phyloP scores from a whole-genome alignment of 2,888 invertebrate genomes.

The Cistogaster globosa region DNA sequence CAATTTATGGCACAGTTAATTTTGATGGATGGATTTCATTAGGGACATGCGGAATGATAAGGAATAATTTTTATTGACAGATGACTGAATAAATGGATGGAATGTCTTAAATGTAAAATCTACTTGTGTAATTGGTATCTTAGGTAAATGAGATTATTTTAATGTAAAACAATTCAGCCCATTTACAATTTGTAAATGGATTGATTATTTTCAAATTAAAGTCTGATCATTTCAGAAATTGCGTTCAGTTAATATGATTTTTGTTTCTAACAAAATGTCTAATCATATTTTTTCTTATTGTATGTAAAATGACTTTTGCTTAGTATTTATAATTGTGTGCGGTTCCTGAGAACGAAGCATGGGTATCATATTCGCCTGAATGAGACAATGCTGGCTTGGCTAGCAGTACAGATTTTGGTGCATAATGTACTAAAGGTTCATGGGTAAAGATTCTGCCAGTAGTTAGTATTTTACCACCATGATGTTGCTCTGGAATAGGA shows the following conservation, averaged over 20 bases:
- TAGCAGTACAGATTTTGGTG: conserved; percentile 51
- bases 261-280: conserved; percentile 1
- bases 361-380: conserved; percentile 73
- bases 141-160: conserved; percentile 56
- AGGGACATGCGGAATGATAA: not conserved
- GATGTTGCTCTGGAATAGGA: conserved; percentile 77
- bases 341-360: conserved; percentile 77
- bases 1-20: conserved; percentile 8
- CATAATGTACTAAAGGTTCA: conserved; percentile 76
- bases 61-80: too few species aligned
- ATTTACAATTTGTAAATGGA: not conserved
- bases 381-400: conserved; percentile 28
- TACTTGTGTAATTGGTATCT: conserved; percentile 34
- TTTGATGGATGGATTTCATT: not conserved
- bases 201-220: conserved; percentile 29
- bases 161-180: conserved; percentile 23
- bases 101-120: not conserved
- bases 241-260: conserved; percentile 27
- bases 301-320: conserved; percentile 20
- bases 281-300: conserved; percentile 6
- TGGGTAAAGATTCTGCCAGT: conserved; percentile 75
- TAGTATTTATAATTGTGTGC: conserved; percentile 78
- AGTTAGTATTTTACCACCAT: conserved; percentile 72
- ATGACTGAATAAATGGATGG: not conserved
- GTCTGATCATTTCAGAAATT: conserved; percentile 42